These are phyloP conservation scores for Bos indicus DNA, from an alignment of 2,113 vertebrate genomes.

Conservation along the genomic window DNA sequence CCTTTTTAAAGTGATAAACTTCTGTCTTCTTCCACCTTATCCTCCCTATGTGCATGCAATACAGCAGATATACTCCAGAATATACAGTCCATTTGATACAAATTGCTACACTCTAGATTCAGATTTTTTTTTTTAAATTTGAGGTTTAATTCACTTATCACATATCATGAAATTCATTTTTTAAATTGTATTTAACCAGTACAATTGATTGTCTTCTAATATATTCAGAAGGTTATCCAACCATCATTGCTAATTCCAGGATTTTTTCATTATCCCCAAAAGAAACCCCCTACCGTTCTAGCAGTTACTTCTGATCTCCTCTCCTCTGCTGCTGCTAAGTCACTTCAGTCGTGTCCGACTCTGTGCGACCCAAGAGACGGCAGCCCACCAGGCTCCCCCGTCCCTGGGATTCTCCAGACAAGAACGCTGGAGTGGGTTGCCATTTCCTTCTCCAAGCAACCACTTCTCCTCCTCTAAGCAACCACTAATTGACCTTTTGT, in stretches of 20 bases:
- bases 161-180: neutral
- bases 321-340: too few relatives aligned
- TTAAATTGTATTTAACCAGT: neutral
- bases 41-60: neutral
- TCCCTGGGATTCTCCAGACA: too few relatives aligned
- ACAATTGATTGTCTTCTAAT: neutral
- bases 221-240: neutral
- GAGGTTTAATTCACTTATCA: neutral
- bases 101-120: neutral
- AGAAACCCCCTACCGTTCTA: neutral
- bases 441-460: too few relatives aligned
- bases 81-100: neutral
- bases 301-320: neutral
- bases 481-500: neutral
- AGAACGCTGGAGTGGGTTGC: too few relatives aligned
- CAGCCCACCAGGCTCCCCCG: too few relatives aligned
- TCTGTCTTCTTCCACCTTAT: neutral
- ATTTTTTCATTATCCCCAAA: neutral
- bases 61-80: neutral
- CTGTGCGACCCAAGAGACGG: too few relatives aligned
- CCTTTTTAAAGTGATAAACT: neutral
- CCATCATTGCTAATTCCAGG: neutral
- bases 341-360: too few relatives aligned
- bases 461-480: neutral
- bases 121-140: neutral